A percentile compares a stretch with the other conserved stretches of the same genome.
These are phyloP conservation scores for Mamestra brassicae DNA, from an alignment of 2,888 invertebrate genomes.

Conservation along the genomic window DNA sequence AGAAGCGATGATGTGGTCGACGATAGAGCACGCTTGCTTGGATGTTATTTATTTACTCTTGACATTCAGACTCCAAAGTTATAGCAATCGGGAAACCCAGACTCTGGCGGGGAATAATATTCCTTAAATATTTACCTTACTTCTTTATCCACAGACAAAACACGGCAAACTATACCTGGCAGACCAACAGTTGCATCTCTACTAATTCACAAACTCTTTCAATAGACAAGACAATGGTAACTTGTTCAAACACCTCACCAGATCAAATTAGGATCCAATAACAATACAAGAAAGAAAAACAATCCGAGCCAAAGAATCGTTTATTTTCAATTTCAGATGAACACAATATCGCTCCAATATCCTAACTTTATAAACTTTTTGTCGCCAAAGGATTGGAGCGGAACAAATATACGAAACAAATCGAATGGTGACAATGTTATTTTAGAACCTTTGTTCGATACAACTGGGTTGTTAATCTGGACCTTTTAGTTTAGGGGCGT, in stretches of 20 bases:
- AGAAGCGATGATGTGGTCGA: no score
- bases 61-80: no score
- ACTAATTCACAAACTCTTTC: background rate
- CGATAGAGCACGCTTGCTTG: no score
- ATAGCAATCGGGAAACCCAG: no score
- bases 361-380: slow-evolving; percentile 46
- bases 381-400: slow-evolving; percentile 11
- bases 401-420: slow-evolving; percentile 43
- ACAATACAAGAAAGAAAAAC: slow-evolving; percentile 24
- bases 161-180: background rate
- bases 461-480: slow-evolving; percentile 17
- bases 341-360: slow-evolving; percentile 40
- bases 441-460: slow-evolving; percentile 39
- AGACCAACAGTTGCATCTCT: background rate
- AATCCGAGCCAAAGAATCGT: slow-evolving; percentile 15
- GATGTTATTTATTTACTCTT: no score
- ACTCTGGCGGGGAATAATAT: no score
- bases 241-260: background rate
- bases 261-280: slow-evolving; percentile 17
- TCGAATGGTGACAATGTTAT: slow-evolving; percentile 40
- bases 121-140: background rate
- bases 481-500: slow-evolving; percentile 32
- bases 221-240: background rate
- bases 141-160: background rate
- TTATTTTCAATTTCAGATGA: slow-evolving; percentile 37